Base-by-base conservation (phyloP, 35 echinoderm and acorn worm species). In the Lytechinus pictus region DNA sequence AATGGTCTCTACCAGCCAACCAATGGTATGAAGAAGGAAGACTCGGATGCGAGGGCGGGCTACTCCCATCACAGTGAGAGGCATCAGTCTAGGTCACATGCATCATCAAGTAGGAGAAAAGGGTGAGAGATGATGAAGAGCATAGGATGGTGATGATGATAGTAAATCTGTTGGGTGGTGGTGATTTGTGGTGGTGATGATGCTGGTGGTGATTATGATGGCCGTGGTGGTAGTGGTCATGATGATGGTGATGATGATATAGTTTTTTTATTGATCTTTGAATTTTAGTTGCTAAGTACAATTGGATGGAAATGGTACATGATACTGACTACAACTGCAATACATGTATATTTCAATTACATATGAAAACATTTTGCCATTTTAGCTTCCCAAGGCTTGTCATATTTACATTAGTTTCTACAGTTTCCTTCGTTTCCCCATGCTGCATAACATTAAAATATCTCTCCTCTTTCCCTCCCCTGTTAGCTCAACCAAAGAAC, bases 11-110 rank as follows among this genome's bases (percentile, higher is more conserved):
- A 97, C 19, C n/a, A 96, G 10, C 94, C 96, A 52, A 91, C 96
- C 12, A 99, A 96, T 91, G 96, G 97, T n/a, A 97, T 95, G 89
- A 97, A 96, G 57, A 86, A 96, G 57, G 94, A 96, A 52, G 94
- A 96, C 56, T 61, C 92, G 16, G 87, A 61, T 2, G 27, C 86
- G 54, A 55, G 2, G 10, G 88, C 88, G 9, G 88, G 29, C 52
- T 44, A 44, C 88, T 90, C 29, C 0, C 88, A 90, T 54, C 88
- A 90, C 21, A 24, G 66, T 7, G 66, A 79, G 66, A 79, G 66
- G 66, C 66, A 79, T 79, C 66, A 79, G n/a, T 79, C 16, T 79
- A 79, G 66, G 66, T 79, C 66, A 24, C 66, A 79, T 79, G 66
- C 66, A 16, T 19, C 66, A 0, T 5, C 66, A 79, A 79, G 21